Conservation (phyloP, 2,797 vertebrate genomes). For the Tamandua tetradactyla region DNA sequence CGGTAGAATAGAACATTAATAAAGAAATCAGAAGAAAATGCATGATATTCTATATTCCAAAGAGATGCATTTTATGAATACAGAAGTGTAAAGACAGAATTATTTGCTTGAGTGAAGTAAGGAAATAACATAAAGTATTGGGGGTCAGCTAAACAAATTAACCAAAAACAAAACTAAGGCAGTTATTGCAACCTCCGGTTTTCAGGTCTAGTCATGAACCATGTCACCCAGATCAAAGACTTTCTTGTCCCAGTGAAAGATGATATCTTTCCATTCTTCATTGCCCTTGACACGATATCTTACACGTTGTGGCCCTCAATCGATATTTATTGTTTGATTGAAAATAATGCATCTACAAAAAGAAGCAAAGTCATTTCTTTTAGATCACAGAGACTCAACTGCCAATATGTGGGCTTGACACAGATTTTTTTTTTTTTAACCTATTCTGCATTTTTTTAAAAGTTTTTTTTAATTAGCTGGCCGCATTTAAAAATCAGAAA, state of each 20-base stretch:
- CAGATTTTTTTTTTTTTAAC: conserved; percentile 23
- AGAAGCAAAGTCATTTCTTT: conserved; percentile 25
- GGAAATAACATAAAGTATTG: background rate
- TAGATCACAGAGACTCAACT: conserved; percentile 54
- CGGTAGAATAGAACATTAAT: background rate
- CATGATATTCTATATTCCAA: background rate
- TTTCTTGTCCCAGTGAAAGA: conserved; percentile 31
- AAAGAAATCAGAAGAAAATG: conserved; percentile 24
- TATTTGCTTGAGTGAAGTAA: background rate
- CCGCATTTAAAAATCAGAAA: conserved; percentile 51
- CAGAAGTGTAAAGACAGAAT: background rate
- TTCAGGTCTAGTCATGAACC: background rate
- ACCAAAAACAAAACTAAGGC: background rate
- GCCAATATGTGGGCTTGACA: background rate
- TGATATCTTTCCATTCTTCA: conserved; percentile 22
- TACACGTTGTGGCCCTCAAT: background rate
- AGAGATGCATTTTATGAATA: background rate
- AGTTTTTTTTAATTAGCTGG: conserved; percentile 44
- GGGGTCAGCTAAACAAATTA: conserved; percentile 14
- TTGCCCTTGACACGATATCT: background rate
- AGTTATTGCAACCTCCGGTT: background rate
- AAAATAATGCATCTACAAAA: conserved; percentile 55
- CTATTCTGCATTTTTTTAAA: background rate
- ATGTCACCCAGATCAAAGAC: background rate
- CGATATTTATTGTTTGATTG: background rate